phyloP scores from a whole-genome alignment of 2,888 invertebrate species.

The Ctena decussata region DNA sequence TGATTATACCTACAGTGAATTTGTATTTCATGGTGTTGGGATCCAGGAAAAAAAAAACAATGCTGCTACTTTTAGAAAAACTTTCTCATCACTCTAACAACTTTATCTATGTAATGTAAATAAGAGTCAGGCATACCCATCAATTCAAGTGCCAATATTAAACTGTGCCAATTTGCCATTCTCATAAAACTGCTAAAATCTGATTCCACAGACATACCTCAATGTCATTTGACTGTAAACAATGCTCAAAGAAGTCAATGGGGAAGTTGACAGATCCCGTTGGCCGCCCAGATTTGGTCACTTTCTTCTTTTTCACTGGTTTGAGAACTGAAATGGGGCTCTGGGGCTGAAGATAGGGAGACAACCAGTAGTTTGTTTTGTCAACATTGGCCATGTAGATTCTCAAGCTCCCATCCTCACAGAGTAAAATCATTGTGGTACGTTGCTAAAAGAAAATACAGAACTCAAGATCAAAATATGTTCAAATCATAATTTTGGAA shows the following conservation, averaged over 20 bases:
- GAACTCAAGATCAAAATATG: too few relatives aligned
- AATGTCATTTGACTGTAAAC: slow-evolving; percentile 95
- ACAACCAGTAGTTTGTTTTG: slow-evolving; percentile 87
- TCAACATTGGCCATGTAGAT: slow-evolving; percentile 96
- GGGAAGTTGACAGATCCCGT: slow-evolving; percentile 93
- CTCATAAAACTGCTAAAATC: too few relatives aligned
- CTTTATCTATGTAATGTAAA: too few relatives aligned
- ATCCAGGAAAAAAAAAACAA: too few relatives aligned
- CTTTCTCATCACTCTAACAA: too few relatives aligned
- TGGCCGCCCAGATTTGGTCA: slow-evolving; percentile 87
- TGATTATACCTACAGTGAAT: too few relatives aligned
- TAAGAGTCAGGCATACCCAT: too few relatives aligned
- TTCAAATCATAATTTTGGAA: not conserved
- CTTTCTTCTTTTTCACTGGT: slow-evolving; percentile 89
- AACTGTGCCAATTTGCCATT: too few relatives aligned
- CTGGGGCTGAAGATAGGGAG: slow-evolving; percentile 90
- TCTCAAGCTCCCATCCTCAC: slow-evolving; percentile 98
- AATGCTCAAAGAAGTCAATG: slow-evolving; percentile 99
- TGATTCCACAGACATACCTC: too few relatives aligned
- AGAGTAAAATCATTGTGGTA: slow-evolving; percentile 96
- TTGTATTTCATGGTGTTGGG: too few relatives aligned
- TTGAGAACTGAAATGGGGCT: slow-evolving; percentile 86
- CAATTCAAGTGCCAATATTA: too few relatives aligned
- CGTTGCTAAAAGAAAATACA: slow-evolving; percentile 87
- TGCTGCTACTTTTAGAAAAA: too few relatives aligned